Base-by-base conservation (phyloP, 2,113 vertebrate genomes). In the Melanotaenia duboulayi region DNA sequence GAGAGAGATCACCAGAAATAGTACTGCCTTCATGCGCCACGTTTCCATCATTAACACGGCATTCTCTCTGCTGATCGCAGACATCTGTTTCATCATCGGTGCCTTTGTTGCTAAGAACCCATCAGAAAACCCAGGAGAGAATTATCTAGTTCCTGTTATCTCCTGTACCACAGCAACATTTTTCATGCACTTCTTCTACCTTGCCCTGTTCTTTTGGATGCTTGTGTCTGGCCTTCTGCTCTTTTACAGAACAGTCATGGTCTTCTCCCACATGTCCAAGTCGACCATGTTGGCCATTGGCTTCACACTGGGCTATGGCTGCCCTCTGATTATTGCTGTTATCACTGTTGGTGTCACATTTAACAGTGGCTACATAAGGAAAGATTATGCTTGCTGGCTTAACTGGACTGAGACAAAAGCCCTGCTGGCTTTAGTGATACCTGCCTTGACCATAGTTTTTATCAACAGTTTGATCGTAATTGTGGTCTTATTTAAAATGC, bases 201-300 rank as follows among this genome's bases (percentile, higher is more conserved):
- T 98, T 16, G 91, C 93, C 28, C 57, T 97, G 20, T 97, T 98
- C 87, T 98, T 97, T 81, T 98, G 97, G 97, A 98, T 98, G 96
- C 82, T 98, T 0, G 83, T 93, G 8, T 91, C 95, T 24, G 96
- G 94, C 0, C 91, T 97, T 23, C 90, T 97, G 42, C 95, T 98
- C 39, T 86, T 95, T 8, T 96, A 96, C 71, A 90, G 94, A 11
- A 94, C 94, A 4, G 35, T 96, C n/a, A 81, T 95, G 1, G 76
- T 96, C 62, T 96, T 97, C 72, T 94, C 90, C 9, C 91, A 95
- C 74, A 89, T 96, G 90, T 90, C 93, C 22, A 96, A 92, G 52
- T 73, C 88, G 13, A 19, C 5, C 3, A 94, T 97, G 94, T 65
- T 95, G 78, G 88, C 74, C 46, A 87, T 93, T 23, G 94, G 93